Evolutionary conservation across 1,140 invertebrate genomes (phyloP).

Genomic region (Drosophila orena): DNA sequence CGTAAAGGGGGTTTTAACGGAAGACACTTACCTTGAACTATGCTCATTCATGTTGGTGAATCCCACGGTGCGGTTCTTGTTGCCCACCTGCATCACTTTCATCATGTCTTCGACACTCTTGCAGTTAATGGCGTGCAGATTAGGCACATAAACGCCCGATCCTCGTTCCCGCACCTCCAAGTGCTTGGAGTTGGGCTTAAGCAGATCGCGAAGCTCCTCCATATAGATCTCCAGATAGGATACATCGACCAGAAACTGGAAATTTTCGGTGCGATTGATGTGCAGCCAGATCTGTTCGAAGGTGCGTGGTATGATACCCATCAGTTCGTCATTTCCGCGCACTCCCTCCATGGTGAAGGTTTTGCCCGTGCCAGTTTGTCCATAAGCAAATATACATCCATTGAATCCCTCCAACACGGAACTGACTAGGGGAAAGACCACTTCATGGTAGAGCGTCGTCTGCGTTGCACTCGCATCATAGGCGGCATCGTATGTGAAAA

Average conservation of each 20-base stretch:
- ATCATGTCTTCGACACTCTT: constrained; percentile 96
- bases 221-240: constrained; percentile 98
- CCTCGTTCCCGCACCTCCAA: constrained; percentile 90
- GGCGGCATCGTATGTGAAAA: constrained; percentile 97
- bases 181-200: constrained; percentile 92
- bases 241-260: constrained; percentile 96
- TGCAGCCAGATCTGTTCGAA: constrained; percentile 98
- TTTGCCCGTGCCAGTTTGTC: constrained; percentile 97
- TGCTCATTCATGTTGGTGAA: constrained; percentile 99
- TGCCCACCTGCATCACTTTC: constrained; percentile 94
- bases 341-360: constrained; percentile 97
- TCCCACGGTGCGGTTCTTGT: constrained; percentile 94
- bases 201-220: constrained; percentile 95
- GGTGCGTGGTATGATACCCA: constrained; percentile 96
- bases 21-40: constrained; percentile 88
- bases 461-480: constrained; percentile 95
- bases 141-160: constrained; percentile 96
- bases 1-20: no score
- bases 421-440: constrained; percentile 95
- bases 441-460: constrained; percentile 97
- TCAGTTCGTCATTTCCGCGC: constrained; percentile 86
- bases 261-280: constrained; percentile 93
- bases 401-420: constrained; percentile 98
- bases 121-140: constrained; percentile 95
- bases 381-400: constrained; percentile 98